Evolutionary conservation across 2,113 vertebrate species (phyloP).

Genomic region (Melanocharis versteri): DNA sequence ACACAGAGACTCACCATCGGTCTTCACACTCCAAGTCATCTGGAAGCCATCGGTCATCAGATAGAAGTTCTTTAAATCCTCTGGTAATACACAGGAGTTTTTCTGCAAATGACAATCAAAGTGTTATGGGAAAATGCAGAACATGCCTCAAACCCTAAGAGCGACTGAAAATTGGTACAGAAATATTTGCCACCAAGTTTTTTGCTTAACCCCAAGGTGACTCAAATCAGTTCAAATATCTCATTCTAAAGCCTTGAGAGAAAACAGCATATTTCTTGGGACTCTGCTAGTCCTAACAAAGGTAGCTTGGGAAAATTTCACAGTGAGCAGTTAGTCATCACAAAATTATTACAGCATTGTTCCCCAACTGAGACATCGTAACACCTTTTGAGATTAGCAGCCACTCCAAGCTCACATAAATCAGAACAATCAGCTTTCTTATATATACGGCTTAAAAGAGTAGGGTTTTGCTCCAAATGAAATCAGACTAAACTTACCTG

Average conservation of each 20-base stretch:
- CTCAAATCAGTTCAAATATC: background rate
- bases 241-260: background rate
- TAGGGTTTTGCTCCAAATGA: background rate
- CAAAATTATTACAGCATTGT: background rate
- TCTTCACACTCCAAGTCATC: conserved; percentile 90
- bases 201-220: background rate
- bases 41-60: conserved; percentile 92
- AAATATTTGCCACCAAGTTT: background rate
- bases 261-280: background rate
- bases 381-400: background rate
- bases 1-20: conserved; percentile 77
- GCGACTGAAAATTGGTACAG: background rate
- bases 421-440: background rate
- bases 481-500: background rate
- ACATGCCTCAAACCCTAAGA: background rate
- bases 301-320: background rate
- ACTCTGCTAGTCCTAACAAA: background rate
- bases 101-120: conserved; percentile 75
- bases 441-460: accelerated
- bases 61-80: conserved; percentile 94
- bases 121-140: background rate
- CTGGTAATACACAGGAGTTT: conserved; percentile 87
- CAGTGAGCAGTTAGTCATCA: background rate
- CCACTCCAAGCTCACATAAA: background rate
- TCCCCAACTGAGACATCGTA: background rate